Conservation (phyloP, 2,113 vertebrate species). For the mouse (Mus musculus) region GRCm39 chr9:57623501-57624000, state of each 20-base stretch:
- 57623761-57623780: background rate
- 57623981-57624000: background rate
- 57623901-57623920: background rate
- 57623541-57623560: slow-evolving; percentile 97
- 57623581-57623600: background rate
- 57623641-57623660: background rate
- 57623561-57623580: background rate
- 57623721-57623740: slow-evolving; percentile 35
- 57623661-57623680: background rate
- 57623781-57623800: slow-evolving; percentile 14
- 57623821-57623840: background rate
- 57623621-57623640: background rate
- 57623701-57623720: background rate
- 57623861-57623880: background rate
- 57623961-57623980: background rate
- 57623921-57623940: background rate
- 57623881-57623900: background rate
- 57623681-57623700: background rate
- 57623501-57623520: slow-evolving; percentile 89
- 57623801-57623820: background rate
- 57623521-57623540: slow-evolving; percentile 94
- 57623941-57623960: slow-evolving; percentile 20
- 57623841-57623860: background rate
- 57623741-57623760: background rate
- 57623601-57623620: background rate